Evolutionary conservation across 2,113 vertebrate species (phyloP), one percentile per base, ranked within the genome.

Genomic region (Hydropotes inermis): DNA sequence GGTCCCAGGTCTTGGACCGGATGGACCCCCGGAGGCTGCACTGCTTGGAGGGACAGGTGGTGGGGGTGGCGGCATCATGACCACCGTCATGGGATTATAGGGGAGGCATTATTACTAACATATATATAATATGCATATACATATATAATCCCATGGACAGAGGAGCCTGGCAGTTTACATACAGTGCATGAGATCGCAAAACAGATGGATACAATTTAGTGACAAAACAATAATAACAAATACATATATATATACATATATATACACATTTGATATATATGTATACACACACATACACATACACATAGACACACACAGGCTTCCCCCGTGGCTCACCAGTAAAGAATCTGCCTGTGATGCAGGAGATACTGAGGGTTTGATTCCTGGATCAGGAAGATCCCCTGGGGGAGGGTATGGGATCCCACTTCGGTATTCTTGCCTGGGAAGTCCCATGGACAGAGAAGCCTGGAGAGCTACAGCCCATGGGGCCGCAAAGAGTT

Each of bases 41-140:
- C 98, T 28, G 99, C 98, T n/a, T 2, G 98, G 99, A 4, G 98
- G 97, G 2, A 98, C 93, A 74, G 99, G 99, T 36, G 99, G 98
- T 0, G 99, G 98, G 43, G 99, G 99, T 1, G 98, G 98, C 0
- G 99, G 99, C 87, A 99, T 99, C 99, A 99, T 99, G 98, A 99
- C 99, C 54, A 99, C 99, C 99, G 99, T 99, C 99, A 99, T 99
- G 85, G 99, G 99, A 91, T 99, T 99, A 98, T 99, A 99, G 0
- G 99, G 99, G 43, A 99, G 98, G 25, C 12, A 11, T 70, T 39
- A 39, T 39, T 23, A 70, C 67, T 70, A 70, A 70, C 3, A 70
- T 12, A 39, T 23, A 36, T 67, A 36, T 64, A 4, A 30, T 28
- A 36, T 21, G 36, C 11, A 36, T 7, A 54, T 21, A 36, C 5